A percentile compares a stretch with the other conserved stretches of the same genome.
Evolutionary conservation across 2,113 vertebrate genomes (phyloP).

Genomic region (Equus przewalskii): DNA sequence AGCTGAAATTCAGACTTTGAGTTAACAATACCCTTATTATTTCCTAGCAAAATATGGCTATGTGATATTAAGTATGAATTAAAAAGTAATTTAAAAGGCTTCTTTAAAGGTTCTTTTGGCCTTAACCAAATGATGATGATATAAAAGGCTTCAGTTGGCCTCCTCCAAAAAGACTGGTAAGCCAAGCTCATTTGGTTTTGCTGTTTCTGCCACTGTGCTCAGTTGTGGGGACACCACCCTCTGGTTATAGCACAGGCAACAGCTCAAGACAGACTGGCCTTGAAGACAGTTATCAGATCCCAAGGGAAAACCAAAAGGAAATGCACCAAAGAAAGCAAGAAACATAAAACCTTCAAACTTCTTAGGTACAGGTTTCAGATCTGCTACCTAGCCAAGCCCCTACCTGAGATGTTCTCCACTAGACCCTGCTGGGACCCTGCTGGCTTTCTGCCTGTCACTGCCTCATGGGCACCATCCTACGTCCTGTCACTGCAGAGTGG

Average conservation of each 20-base stretch:
- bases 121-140: neutral
- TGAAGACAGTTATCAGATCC: neutral
- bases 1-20: slow-evolving; percentile 5
- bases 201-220: neutral
- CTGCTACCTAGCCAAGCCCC: neutral
- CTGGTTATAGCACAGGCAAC: neutral
- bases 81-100: neutral
- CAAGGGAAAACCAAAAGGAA: neutral
- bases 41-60: neutral
- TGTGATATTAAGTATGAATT: slow-evolving; percentile 24
- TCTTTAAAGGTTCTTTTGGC: neutral
- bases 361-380: neutral
- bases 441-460: neutral
- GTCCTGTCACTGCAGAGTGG: neutral
- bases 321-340: neutral
- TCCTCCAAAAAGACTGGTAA: neutral
- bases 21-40: neutral
- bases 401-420: rapidly evolving
- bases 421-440: neutral
- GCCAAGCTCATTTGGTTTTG: neutral
- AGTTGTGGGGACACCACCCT: neutral
- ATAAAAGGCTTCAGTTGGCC: neutral
- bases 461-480: neutral
- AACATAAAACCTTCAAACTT: neutral
- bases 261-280: neutral